Conservation (phyloP, 2,888 invertebrate genomes). For the Zhuqinia jingwanae region DNA sequence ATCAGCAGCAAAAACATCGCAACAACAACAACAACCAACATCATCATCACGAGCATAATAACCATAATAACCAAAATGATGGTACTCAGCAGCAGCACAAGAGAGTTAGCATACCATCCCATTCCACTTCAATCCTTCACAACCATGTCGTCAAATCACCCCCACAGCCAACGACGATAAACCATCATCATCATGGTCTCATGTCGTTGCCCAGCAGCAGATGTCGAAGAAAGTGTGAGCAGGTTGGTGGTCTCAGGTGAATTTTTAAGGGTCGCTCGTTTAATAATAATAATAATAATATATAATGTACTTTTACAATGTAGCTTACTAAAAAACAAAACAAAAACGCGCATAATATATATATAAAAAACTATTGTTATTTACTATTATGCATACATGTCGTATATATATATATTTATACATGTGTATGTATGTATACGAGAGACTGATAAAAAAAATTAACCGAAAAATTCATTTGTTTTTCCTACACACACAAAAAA, state of each 20-base stretch:
- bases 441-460: conserved; percentile 56
- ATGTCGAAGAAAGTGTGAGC: conserved; percentile 8
- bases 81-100: conserved; percentile 27
- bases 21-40: conserved; percentile 20
- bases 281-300: neutral
- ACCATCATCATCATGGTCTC: neutral
- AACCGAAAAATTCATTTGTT: conserved; percentile 6
- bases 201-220: neutral
- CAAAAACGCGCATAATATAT: neutral
- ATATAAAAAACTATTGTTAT: conserved; percentile 22
- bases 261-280: conserved; percentile 3
- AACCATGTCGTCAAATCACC: neutral
- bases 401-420: neutral
- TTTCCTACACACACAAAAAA: no score
- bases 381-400: neutral
- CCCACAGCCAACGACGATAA: neutral
- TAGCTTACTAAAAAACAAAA: conserved; percentile 31
- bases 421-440: conserved; percentile 19
- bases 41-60: neutral
- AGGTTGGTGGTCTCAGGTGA: conserved; percentile 52
- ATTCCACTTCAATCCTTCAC: neutral
- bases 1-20: no score
- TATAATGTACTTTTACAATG: conserved; percentile 10
- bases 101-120: neutral
- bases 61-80: neutral